Base-by-base conservation (phyloP, 1,140 invertebrate species). In the Ceratina calcarata region DNA sequence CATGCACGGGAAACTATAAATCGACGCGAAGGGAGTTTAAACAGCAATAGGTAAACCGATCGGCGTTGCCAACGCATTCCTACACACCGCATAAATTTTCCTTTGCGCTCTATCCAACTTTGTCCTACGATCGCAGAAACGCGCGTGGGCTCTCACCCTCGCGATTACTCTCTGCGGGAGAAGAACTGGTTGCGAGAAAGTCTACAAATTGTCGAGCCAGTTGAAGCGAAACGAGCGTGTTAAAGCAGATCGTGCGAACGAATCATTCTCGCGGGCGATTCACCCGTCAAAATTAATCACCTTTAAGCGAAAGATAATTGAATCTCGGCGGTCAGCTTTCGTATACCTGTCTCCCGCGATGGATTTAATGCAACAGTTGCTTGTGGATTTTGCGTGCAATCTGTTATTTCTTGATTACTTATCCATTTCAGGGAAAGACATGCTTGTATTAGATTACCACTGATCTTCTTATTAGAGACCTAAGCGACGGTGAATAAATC, bases 1-100 rank as follows among this genome's bases (percentile, higher is more conserved):
- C 77, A 84, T 84, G 68, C 83, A 71, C 78, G 71, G 68, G 62
- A 72, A 84, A 84, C 82, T 71, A 80, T 85, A 84, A 85, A 85
- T 85, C 82, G 77, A 76, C 71, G 82, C 8, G 57, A 51, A 80
- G 58, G 27, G 62, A 64, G 67, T 76, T 71, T 84, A 84, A 78
- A 64, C 78, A 71, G 77, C 57, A 51, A 70, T 79, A 78, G 66
- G 81, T 80, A 80, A 85, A 85, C 71, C 77, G 82, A 85, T 84
- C 77, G 57, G 20, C 49, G 60, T 75, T 45, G 37, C 6, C 37
- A 45, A 45, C 37, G 73, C 81, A 58, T 66, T 67, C 58, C 49
- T 76, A 49, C 58, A 74, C 83, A 60, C 24, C 51, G 70, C 64
- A 74, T 83, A 85, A 85, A 85, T 70, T 84, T 69, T 51, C 51